Evolutionary conservation across 2,797 vertebrate genomes (phyloP), one percentile per base, ranked within the genome.

Genomic region (Chrysocyon brachyurus): DNA sequence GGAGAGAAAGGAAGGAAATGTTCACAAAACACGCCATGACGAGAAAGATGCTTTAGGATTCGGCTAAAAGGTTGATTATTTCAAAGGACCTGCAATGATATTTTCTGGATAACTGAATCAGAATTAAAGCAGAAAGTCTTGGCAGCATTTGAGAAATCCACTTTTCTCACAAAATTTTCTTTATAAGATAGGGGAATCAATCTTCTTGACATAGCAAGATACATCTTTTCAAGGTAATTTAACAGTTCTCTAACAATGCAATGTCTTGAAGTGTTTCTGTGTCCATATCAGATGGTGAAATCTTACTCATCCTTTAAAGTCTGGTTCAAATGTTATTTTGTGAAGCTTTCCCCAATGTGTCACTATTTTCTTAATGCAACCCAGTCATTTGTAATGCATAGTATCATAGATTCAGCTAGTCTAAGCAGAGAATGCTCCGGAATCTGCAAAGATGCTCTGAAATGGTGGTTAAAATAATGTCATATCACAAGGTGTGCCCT

Each of bases 41-140:
- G 28, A 75, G 56, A 84, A 87, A 66, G 24, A 79, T 40, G 85
- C n/a, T 94, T 96, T 68, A 75, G 85, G 90, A 93, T 72, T 87
- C 40, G 77, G 84, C 75, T 72, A 59, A 96, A 96, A 95, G 16
- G 28, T 64, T 0, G 3, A 28, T 92, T 77, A 94, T 73, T 86
- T 90, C 66, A 79, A 87, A 97, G 63, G 77, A 94, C 75, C 66
- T 81, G 12, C 56, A 87, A 73, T 77, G 73, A 19, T 72, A 21
- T 94, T 73, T 97, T 92, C 77, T 83, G 52, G 46, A 91, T 88
- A 97, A 97, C 1, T 87, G 85, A 90, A 88, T 96, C 33, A 28
- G n/a, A 95, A 97, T 90, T 91, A 97, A 97, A 97, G 66, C 40
- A 79, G 75, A 97, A 92, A 15, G 36, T 6, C 85, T 73, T 87